Evolutionary conservation across 2,888 invertebrate genomes (phyloP), one percentile per base, ranked within the genome.

Genomic region (Neria commutata): DNA sequence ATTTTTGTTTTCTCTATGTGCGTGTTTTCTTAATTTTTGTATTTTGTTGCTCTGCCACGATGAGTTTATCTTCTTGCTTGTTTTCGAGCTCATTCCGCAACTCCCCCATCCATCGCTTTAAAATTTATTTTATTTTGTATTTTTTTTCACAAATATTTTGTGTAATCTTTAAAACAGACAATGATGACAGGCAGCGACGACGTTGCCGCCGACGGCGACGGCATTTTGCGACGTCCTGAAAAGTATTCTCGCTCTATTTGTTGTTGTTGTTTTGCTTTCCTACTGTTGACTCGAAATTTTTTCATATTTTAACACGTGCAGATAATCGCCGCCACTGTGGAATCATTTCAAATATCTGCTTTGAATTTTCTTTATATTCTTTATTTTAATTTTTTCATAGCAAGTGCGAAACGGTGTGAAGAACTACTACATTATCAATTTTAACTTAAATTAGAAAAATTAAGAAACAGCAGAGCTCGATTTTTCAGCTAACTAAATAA

Each of bases 91-190:
- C 23, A 34, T 37, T 49, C 40, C 1, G 23, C 29, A 21, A 3
- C 8, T 16, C 21, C 6, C 46, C 8, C 29, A 10, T 10, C 51
- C 46, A 34, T 33, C 51, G 29, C 40, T 29, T 57, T 56, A 33
- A 51, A 50, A 52, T 63, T 56, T 68, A 62, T 64, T 69, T 69
- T 72, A 68, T 66, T 71, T 74, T 73, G 67, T 71, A 69, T 68
- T 74, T 46, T 37, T 70, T 66, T 68, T n/a, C n/a, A 73, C 67
- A 69, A 75, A 71, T 69, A 69, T 72, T 74, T 71, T 67, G 73
- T 73, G 69, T 75, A 75, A 76, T 74, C 74, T 74, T 74, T 73
- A 72, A 74, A 72, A 68, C 73, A 75, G 73, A 75, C 74, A 71
- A 76, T 69, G 72, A 72, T 72, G 72, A 73, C 72, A 73, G n/a